These are phyloP conservation scores for Okapia johnstoni DNA, from an alignment of 2,113 vertebrate species.

Conservation along the genomic window DNA sequence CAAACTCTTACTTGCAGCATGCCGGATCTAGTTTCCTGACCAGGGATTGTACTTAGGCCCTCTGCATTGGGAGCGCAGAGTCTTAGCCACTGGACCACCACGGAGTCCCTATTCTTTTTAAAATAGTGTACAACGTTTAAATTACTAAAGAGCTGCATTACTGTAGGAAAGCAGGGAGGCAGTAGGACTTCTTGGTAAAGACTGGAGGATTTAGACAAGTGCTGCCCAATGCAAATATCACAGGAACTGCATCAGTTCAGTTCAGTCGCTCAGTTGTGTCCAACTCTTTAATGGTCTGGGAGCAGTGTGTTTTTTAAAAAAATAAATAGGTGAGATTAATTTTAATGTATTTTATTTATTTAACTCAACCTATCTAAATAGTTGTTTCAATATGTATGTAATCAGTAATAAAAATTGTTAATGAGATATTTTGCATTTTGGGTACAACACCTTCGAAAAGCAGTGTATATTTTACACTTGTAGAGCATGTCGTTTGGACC, in stretches of 20 bases:
- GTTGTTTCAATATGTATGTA: neutral
- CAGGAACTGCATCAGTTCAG: neutral
- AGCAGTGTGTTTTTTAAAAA: neutral
- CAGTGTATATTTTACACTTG: neutral
- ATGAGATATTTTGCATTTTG: neutral
- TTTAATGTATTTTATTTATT: neutral
- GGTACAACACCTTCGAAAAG: neutral
- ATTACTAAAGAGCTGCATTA: neutral
- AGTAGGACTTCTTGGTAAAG: neutral
- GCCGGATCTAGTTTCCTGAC: neutral
- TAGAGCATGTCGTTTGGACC: neutral
- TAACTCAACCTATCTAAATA: neutral
- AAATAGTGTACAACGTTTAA: neutral
- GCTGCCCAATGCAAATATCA: neutral
- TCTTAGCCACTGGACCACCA: neutral
- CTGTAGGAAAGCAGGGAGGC: neutral
- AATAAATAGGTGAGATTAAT: neutral
- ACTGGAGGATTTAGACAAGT: neutral
- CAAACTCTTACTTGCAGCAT: fast-evolving
- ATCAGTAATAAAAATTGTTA: neutral
- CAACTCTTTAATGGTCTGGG: neutral
- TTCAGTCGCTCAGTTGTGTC: too few relatives aligned
- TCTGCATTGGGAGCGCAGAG: neutral
- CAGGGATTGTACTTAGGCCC: neutral
- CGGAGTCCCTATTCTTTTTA: neutral